Evolutionary conservation across 1,140 invertebrate genomes (phyloP).

Genomic region (Megathymus violae): DNA sequence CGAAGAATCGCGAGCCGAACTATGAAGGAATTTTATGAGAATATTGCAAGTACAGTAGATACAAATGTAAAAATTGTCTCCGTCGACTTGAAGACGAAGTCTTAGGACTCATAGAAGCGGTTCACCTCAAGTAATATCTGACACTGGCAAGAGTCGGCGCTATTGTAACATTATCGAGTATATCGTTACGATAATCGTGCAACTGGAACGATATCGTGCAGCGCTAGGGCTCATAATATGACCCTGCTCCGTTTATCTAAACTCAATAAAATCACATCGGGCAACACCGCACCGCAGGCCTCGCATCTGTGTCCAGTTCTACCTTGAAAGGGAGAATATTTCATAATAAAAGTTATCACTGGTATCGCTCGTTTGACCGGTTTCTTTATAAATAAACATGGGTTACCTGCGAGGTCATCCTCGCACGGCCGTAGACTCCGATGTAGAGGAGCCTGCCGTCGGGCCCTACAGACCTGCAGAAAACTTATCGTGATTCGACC

Average conservation of each 20-base stretch:
- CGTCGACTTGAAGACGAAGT: background rate
- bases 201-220: conserved; percentile 22
- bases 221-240: conserved; percentile 31
- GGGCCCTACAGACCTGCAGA: background rate
- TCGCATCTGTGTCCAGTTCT: conserved; percentile 38
- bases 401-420: conserved; percentile 17
- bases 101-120: background rate
- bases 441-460: background rate
- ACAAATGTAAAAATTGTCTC: background rate
- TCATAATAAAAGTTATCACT: conserved; percentile 32
- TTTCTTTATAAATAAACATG: conserved; percentile 33
- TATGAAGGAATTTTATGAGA: conserved; percentile 1
- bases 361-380: conserved; percentile 23
- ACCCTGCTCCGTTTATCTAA: conserved; percentile 40
- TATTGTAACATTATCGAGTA: no score
- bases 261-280: conserved; percentile 34
- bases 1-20: background rate
- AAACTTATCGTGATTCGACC: background rate
- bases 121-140: background rate
- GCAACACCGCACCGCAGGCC: conserved; percentile 23
- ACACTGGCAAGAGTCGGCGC: conserved; percentile 2
- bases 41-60: background rate
- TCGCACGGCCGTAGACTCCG: conserved; percentile 15
- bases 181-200: conserved; percentile 13
- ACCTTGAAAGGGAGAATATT: conserved; percentile 34